Evolutionary conservation across 2,888 invertebrate genomes (phyloP), one percentile per base, ranked within the genome.

Genomic region (Rotaria socialis): DNA sequence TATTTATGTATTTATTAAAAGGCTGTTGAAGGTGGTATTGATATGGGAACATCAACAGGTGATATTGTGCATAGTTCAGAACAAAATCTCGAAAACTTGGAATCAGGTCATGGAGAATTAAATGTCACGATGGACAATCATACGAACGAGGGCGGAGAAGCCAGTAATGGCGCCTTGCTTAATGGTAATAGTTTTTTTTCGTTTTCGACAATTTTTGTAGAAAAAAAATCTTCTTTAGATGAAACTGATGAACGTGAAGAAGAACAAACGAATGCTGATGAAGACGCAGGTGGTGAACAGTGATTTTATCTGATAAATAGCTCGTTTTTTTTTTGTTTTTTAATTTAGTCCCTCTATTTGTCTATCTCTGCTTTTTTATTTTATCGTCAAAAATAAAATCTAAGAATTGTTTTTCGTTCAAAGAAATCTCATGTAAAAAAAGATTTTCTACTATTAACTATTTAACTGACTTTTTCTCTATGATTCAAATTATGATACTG

Each of bases 31-130:
- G 80, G 80, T 80, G 80, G 35, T 24, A 24, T 80, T 4, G 80
- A 80, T 80, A 80, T 80, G 80, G 80, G 80, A 80, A 80, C 80
- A 47, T 80, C 80, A n/a, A 80, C 47, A 24, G 80, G 80, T 10
- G 47, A 80, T 80, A 7, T 47, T 47, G 24, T 14, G n/a, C 80
- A 35, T 27, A 4, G 5, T 35, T 19, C 35, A 27, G 35, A 35
- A 6, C 35, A 47, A 80, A 47, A 80, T 80, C 10, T 22, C n/a
- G 47, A 80, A 19, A 47, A n/a, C n/a, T 10, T 19, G 22, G 41
- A 41, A 74, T 47, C 43, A n/a, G 47, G 0, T 24, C 24, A 47
- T 24, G 80, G n/a, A n/a, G 41, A 41, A 74, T 27, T 27, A 27
- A 1, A 22, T 41, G 8, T 6, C 41, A 16, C 19, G 8, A 27